Evolutionary conservation across 2,797 vertebrate genomes (phyloP).

Genomic region (Phaenicophaeus curvirostris): DNA sequence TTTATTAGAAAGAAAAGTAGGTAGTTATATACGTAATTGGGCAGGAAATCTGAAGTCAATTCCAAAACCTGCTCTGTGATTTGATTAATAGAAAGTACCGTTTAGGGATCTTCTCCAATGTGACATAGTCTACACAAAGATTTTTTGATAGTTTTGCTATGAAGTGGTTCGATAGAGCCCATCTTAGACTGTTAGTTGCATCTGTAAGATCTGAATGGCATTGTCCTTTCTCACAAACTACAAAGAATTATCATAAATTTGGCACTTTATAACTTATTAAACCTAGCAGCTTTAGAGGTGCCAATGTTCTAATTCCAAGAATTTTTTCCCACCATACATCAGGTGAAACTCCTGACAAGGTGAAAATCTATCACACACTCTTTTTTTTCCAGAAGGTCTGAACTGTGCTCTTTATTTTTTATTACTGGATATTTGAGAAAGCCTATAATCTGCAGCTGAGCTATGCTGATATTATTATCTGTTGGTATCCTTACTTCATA

Average conservation of each 20-base stretch:
- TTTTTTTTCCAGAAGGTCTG: not conserved
- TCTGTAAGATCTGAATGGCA: not conserved
- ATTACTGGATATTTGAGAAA: not conserved
- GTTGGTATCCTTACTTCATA: not conserved
- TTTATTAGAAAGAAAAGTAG: not conserved
- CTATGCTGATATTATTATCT: not conserved
- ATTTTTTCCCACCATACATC: not conserved
- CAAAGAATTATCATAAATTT: not conserved
- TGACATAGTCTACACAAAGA: not conserved
- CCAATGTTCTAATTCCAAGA: not conserved
- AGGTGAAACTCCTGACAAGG: not conserved
- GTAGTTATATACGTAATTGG: not conserved
- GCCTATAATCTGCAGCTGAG: not conserved
- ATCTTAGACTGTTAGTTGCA: not conserved
- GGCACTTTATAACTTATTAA: not conserved
- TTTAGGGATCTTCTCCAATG: not conserved
- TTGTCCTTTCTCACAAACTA: not conserved
- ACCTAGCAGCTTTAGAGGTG: not conserved
- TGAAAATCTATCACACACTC: not conserved
- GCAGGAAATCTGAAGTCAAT: not conserved
- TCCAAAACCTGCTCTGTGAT: not conserved
- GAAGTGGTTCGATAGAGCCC: not conserved
- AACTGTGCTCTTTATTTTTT: not conserved
- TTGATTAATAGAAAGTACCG: not conserved
- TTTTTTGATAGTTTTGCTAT: not conserved